These are phyloP conservation scores for Drosophila maculinotata DNA, from an alignment of 2,888 invertebrate genomes.

Conservation along the genomic window DNA sequence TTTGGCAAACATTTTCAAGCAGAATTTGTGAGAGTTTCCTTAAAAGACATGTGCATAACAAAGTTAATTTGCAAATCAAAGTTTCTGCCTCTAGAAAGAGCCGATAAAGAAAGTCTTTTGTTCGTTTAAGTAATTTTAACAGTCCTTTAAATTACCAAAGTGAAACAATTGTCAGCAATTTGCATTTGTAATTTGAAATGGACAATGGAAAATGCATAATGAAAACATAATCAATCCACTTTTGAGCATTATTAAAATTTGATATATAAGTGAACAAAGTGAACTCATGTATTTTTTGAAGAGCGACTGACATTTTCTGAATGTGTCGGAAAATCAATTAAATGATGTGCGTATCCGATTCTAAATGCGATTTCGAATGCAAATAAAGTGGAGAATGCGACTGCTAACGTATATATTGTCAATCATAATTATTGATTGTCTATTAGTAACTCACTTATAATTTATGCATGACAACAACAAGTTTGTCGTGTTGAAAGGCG, in stretches of 20 bases:
- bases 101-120: background rate
- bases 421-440: constrained; percentile 78
- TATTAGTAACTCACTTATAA: constrained; percentile 57
- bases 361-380: constrained; percentile 10
- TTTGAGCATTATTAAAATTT: constrained; percentile 10
- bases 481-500: constrained; percentile 72
- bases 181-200: constrained; percentile 12
- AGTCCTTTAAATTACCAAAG: background rate
- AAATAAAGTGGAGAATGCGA: no score
- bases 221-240: no score
- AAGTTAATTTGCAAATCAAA: background rate
- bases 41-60: constrained; percentile 1
- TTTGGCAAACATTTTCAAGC: constrained; percentile 3
- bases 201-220: constrained; percentile 19
- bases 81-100: background rate
- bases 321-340: constrained; percentile 53
- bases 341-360: constrained; percentile 33
- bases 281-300: constrained; percentile 13
- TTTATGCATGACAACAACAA: constrained; percentile 56
- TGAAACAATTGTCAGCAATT: constrained; percentile 26
- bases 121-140: background rate
- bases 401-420: constrained; percentile 53
- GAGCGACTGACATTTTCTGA: constrained; percentile 15
- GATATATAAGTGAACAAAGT: constrained; percentile 14
- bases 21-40: constrained; percentile 4